Base-by-base conservation (phyloP, 2,113 vertebrate genomes). In the Conger conger region DNA sequence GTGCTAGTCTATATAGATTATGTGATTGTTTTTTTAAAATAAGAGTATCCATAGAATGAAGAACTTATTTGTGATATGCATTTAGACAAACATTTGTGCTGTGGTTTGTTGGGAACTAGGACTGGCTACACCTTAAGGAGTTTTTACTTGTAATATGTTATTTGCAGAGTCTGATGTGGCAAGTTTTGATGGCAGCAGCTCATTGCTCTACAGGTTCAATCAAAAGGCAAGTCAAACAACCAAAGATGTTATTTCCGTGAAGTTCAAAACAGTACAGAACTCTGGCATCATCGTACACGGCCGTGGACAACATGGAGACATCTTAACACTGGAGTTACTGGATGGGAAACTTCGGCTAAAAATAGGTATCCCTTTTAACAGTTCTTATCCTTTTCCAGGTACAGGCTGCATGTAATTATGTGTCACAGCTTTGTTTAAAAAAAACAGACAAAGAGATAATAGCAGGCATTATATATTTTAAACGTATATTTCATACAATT, bases 241-340 rank as follows among this genome's bases (percentile, higher is more conserved):
- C 87, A 97, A 94, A 94, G 95, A 97, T 86, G 88, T 93, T 68
- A 94, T 97, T 87, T 96, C 95, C 88, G 91, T 97, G 93, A 96
- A 97, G 92, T 97, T 97, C 92, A 97, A 96, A 93, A 95, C 95
- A 73, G 92, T 95, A 88, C 91, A 94, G 93, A 96, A 94, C 86
- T 95, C 96, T 83, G 97, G 97, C 80, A 89, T 95, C 88, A 89
- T 97, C 30, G 91, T 97, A 57, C 94, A 96, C 80, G 92, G 94
- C 89, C 89, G 93, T 90, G 96, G 94, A 86, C 89, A 91, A 57
- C 93, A 91, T 85, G 96, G 96, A 87, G 93, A 95, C 87, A 89
- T 93, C 37, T 89, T 96, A 57, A 95, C 90, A 2, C 42, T 97
- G 94, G 95, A 96, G 86, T 91, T 97, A 90, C 89, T 92, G 87